Percentiles rank a stretch among this genome's conserved stretches.
phyloP scores from a whole-genome alignment of 1,140 invertebrate genomes.

The Probaryconus sp. region DNA sequence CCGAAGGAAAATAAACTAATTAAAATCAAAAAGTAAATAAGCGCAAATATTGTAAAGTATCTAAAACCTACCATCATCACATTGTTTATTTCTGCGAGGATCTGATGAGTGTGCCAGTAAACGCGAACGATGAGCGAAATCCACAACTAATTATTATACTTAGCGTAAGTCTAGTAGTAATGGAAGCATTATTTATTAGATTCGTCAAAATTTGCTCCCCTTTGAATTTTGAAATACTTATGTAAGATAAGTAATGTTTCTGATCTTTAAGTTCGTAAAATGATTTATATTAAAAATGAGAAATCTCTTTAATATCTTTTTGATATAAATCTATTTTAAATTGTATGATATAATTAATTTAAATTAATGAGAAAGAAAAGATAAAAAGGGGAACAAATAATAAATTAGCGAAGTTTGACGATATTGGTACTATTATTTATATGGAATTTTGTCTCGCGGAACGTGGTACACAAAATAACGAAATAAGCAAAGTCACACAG shows the following conservation, averaged over 20 bases:
- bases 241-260: too few species aligned
- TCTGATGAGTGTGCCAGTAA: conserved; percentile 10
- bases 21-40: conserved; percentile 49
- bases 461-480: conserved; percentile 14
- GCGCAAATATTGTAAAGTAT: too few species aligned
- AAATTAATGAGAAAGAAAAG: conserved; percentile 26
- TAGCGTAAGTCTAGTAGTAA: conserved; percentile 55
- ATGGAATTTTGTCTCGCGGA: conserved; percentile 26
- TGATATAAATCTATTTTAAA: conserved; percentile 16
- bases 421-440: conserved; percentile 52
- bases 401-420: conserved; percentile 23
- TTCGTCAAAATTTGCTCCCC: background rate
- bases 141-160: conserved; percentile 54
- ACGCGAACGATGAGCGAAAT: background rate
- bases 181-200: conserved; percentile 68
- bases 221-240: background rate
- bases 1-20: conserved; percentile 78
- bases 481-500: conserved; percentile 40
- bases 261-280: too few species aligned
- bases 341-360: conserved; percentile 39
- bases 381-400: conserved; percentile 2
- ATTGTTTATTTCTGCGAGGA: too few species aligned
- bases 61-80: too few species aligned
- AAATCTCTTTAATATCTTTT: too few species aligned
- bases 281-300: too few species aligned